Percentiles rank a stretch among this genome's conserved stretches.
phyloP scores from a whole-genome alignment of 2,888 invertebrate genomes.

The Dryobotodes eremita region DNA sequence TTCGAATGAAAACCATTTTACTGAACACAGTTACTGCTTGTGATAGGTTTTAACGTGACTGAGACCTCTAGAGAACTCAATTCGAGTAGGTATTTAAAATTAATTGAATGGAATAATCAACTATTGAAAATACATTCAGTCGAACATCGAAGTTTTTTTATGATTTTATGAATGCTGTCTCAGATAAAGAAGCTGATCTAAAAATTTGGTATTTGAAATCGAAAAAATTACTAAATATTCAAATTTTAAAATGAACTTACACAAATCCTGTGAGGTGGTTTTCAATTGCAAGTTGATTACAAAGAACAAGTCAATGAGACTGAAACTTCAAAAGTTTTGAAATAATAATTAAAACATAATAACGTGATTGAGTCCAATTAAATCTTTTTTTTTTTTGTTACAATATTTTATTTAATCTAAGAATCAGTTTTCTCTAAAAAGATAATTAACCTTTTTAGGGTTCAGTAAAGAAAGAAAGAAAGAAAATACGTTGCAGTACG shows the following conservation, averaged over 20 bases:
- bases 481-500: too few species aligned
- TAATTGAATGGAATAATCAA: neutral
- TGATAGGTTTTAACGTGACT: neutral
- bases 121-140: neutral
- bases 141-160: neutral
- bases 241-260: slow-evolving; percentile 17
- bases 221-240: slow-evolving; percentile 10
- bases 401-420: too few species aligned
- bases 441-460: too few species aligned
- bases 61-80: neutral
- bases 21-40: neutral
- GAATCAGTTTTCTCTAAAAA: too few species aligned
- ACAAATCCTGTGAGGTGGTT: neutral
- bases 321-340: neutral
- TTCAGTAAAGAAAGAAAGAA: too few species aligned
- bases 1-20: neutral
- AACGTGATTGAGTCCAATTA: neutral
- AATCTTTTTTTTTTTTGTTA: neutral
- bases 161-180: neutral
- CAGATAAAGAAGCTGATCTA: neutral
- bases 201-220: slow-evolving; percentile 22
- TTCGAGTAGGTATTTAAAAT: neutral
- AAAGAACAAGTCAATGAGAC: neutral
- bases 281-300: slow-evolving; percentile 25
- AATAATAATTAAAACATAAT: neutral